Base-by-base conservation (phyloP, 2,113 vertebrate genomes). In the Saguinus imperator region DNA sequence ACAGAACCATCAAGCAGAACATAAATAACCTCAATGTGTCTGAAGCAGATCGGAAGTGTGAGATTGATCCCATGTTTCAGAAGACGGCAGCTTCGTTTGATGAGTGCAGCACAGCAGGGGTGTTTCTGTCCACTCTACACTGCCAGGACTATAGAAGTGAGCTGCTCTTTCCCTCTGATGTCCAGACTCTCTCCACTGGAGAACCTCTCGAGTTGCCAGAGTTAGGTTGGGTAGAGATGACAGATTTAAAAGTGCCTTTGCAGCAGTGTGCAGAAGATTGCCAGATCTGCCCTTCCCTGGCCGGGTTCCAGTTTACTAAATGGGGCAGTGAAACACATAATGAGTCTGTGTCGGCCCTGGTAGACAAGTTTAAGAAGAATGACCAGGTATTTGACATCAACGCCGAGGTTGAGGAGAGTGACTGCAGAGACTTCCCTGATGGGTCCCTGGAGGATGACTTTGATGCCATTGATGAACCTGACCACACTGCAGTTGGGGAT, bases 311-410 rank as follows among this genome's bases (percentile, higher is more conserved):
- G 95, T 99, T 99, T 89, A 99, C 99, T 2, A 98, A 99, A 48
- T 99, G 99, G 99, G 99, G 98, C 83, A 98, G 98, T 6, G 98
- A 98, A 14, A 91, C 98, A 55, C 99, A 99, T 0, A 96, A 99
- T 1, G 99, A 99, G 99, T 99, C 99, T 4, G 98, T 98, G 89
- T 99, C 99, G 4, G 99, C 99, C 91, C 98, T 99, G 76, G 85
- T 99, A 95, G 99, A 99, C 82, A 99, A 99, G 97, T 99, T 99
- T 97, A 99, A 98, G 98, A 99, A 98, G 97, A 99, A 99, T 0
- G 98, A 99, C 14, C 99, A 99, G 40, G 99, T 97, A 0, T 99
- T 99, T 18, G 99, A 99, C 12, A 97, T 99, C 82, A 98, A 99
- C 0, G 99, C 98, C 0, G 99, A 99, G 73, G 73, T 92, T 0